Conservation (phyloP, 2,113 vertebrate genomes). For the Pseudonaja textilis region DNA sequence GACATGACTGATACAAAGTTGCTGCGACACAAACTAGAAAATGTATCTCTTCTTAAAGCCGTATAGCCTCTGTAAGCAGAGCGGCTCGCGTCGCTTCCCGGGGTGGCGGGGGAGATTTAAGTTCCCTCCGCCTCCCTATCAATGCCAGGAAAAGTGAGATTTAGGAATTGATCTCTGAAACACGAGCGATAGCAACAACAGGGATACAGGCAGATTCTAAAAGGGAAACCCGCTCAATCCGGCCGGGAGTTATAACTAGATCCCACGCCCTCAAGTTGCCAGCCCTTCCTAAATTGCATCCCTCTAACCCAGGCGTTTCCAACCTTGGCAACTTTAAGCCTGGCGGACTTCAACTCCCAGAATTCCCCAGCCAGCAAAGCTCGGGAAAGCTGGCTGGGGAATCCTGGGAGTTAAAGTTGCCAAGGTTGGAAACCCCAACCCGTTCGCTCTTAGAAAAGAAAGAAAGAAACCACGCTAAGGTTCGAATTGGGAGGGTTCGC, state of each 20-base stretch:
- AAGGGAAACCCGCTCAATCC: neutral
- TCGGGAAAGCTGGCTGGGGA: too few relatives aligned
- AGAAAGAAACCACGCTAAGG: neutral
- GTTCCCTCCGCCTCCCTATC: neutral
- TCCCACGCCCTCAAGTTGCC: neutral
- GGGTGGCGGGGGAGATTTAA: too few relatives aligned
- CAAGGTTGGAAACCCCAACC: too few relatives aligned
- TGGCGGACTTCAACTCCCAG: too few relatives aligned
- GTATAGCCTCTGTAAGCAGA: slow-evolving; percentile 43
- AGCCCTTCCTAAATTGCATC: neutral
- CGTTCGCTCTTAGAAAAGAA: neutral
- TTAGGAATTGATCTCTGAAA: neutral
- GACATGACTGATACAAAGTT: slow-evolving; percentile 80
- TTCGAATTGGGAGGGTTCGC: neutral
- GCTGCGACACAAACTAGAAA: slow-evolving; percentile 75
- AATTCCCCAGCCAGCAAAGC: too few relatives aligned
- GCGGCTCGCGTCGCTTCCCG: neutral
- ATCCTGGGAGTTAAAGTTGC: too few relatives aligned
- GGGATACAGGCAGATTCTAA: neutral
- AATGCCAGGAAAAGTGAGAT: neutral
- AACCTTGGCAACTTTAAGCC: too few relatives aligned
- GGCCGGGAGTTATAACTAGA: neutral
- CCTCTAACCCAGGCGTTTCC: neutral
- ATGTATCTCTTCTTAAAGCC: slow-evolving; percentile 70
- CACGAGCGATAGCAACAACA: too few relatives aligned